phyloP scores from a whole-genome alignment of 2,888 invertebrate species.

The Polyploca ridens region DNA sequence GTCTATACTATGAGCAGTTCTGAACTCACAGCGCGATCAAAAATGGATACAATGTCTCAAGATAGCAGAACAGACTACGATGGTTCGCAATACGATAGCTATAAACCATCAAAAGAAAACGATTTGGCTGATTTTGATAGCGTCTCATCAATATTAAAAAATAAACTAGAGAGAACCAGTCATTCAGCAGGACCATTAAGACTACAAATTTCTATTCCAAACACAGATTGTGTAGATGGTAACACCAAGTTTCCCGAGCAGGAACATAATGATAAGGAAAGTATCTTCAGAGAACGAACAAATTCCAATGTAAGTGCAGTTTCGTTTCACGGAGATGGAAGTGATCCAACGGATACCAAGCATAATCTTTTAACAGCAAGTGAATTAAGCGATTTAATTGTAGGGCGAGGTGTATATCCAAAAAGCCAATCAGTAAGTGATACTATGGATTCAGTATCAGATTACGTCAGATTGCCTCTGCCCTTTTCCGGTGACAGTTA shows the following conservation, averaged over 20 bases:
- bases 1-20: constrained; percentile 92
- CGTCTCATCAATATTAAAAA: constrained; percentile 78
- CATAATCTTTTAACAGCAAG: constrained; percentile 92
- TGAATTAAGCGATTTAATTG: constrained; percentile 92
- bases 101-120: constrained; percentile 81
- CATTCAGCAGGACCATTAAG: constrained; percentile 54
- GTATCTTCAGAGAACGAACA: constrained; percentile 86
- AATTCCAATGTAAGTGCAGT: constrained; percentile 92
- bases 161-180: constrained; percentile 76
- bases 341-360: constrained; percentile 92
- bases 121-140: constrained; percentile 80
- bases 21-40: constrained; percentile 85
- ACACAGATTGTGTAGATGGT: constrained; percentile 83
- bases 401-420: constrained; percentile 91
- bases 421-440: constrained; percentile 90
- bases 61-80: constrained; percentile 74
- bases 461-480: constrained; percentile 92
- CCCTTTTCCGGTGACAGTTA: constrained; percentile 85
- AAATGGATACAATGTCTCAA: constrained; percentile 81
- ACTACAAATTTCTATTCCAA: constrained; percentile 51
- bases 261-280: constrained; percentile 77
- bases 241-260: constrained; percentile 59
- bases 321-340: constrained; percentile 95
- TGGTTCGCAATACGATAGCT: constrained; percentile 84
- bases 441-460: constrained; percentile 94